Evolutionary conservation across 92 coral and sea anemone species (phyloP), one percentile per base, ranked within the genome.

Genomic region (Zoanthus sansibaricus): DNA sequence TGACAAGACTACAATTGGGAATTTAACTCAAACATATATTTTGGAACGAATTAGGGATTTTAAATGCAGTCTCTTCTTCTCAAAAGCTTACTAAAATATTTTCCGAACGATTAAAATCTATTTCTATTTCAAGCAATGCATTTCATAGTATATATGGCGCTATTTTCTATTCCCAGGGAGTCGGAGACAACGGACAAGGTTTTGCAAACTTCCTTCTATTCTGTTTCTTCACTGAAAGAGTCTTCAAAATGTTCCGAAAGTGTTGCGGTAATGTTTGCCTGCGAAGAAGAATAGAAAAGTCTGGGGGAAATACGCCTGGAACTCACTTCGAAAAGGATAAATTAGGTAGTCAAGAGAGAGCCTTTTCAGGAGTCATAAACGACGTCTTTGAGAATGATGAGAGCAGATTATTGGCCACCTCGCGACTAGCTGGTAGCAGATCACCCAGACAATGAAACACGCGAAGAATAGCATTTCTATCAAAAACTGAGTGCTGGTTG

Each of bases 221-320:
- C 52, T 79, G 84, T 44, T 79, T 79, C 58, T 79, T 79, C 16
- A 79, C 84, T 55, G 84, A 79, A 42, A 79, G 44, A 79, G 84
- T 59, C 20, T 79, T 79, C 84, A 62, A 3, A 46, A 79, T 42
- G 45, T 55, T 79, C 10, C 58, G 58, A 69, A 44, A 37, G 84
- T 79, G 84, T n/a, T 59, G 73, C 20, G 9, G 6, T 69, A 42
- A 69, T 52, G 6, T 61, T 14, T 78, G 83, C 18, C 83, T 10
- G 0, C 55, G 55, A 11, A 48, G 11, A 44, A 5, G n/a, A 17
- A 20, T 3, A 17, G 64, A 48, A n/a, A 59, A 1, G 62, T 5
- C 3, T 7, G 9, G 44, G 58, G 16, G 64, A 31, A 62, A 48
- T 33, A 14, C 72, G 6, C 42, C 33, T 21, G 17, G 32, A 62